Evolutionary conservation across 2,888 invertebrate genomes (phyloP).

Genomic region (Rhimphoctona megacephalus): DNA sequence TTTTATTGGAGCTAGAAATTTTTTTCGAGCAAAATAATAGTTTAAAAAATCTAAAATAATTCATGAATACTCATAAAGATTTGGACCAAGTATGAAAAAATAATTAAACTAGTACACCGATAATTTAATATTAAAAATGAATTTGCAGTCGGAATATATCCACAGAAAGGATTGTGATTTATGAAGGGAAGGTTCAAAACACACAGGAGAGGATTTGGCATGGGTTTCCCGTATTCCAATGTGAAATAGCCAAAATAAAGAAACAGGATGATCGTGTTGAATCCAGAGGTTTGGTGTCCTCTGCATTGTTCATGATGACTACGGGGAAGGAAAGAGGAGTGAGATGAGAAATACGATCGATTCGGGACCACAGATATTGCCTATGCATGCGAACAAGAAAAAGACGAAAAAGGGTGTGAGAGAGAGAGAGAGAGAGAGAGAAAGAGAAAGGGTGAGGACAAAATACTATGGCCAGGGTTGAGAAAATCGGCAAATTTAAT

Average conservation of each 20-base stretch:
- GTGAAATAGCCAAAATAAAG: conserved; percentile 9
- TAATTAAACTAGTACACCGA: background rate
- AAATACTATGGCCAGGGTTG: conserved; percentile 61
- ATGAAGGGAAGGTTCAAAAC: background rate
- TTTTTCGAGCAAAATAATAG: background rate
- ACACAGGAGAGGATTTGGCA: background rate
- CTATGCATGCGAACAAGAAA: conserved; percentile 29
- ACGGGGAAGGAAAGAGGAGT: background rate
- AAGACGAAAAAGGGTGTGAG: background rate
- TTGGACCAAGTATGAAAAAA: background rate
- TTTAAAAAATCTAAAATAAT: background rate
- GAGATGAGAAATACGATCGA: conserved; percentile 60
- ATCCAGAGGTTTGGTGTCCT: conserved; percentile 46
- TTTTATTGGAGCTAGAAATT: background rate
- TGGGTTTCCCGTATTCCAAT: background rate
- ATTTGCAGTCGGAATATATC: background rate
- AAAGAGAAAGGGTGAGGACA: background rate
- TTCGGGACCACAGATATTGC: conserved; percentile 56
- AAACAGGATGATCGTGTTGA: conserved; percentile 37
- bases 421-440: conserved; percentile 13
- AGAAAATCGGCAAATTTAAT: conserved; percentile 34
- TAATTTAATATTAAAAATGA: background rate
- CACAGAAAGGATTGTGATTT: background rate
- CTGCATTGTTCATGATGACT: conserved; percentile 67
- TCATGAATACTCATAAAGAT: too few species aligned